These are phyloP conservation scores for Dioctria rufipes DNA, from an alignment of 2,888 invertebrate genomes.

Conservation along the genomic window DNA sequence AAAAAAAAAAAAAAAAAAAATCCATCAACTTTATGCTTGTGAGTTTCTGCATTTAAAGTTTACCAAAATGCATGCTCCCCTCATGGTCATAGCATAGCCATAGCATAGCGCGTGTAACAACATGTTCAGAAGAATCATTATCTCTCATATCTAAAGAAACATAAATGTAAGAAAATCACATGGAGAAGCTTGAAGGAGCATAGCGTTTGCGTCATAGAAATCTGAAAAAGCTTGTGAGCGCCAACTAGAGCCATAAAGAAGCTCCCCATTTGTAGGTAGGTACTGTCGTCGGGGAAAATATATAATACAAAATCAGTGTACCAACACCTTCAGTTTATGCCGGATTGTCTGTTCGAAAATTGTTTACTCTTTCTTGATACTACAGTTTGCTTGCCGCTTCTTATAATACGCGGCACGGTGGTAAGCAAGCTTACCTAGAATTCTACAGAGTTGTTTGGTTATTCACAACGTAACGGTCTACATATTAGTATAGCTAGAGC, in stretches of 20 bases:
- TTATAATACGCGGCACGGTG: not conserved
- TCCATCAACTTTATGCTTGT: too few relatives aligned
- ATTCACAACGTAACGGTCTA: too few relatives aligned
- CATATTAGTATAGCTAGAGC: not conserved
- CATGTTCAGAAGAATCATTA: too few relatives aligned
- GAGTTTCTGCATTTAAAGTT: conserved; percentile 12
- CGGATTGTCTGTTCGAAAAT: conserved; percentile 16
- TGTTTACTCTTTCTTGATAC: not conserved
- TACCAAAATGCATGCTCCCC: not conserved
- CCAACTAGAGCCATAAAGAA: not conserved
- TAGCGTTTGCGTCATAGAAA: conserved; percentile 40
- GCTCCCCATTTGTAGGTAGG: not conserved
- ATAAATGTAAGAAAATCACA: conserved; percentile 6
- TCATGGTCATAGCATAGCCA: not conserved
- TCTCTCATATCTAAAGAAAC: not conserved
- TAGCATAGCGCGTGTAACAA: too few relatives aligned
- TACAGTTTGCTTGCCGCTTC: not conserved
- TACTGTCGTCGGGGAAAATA: conserved; percentile 29
- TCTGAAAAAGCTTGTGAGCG: conserved; percentile 24
- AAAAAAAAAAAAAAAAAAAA: conserved; percentile 6
- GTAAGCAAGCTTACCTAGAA: too few relatives aligned
- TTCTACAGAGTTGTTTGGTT: too few relatives aligned
- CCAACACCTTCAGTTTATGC: conserved; percentile 30
- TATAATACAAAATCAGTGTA: conserved; percentile 19
- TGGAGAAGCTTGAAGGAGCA: conserved; percentile 9